Conservation (phyloP, 1,140 invertebrate genomes). For the Drosophila sp. region DNA sequence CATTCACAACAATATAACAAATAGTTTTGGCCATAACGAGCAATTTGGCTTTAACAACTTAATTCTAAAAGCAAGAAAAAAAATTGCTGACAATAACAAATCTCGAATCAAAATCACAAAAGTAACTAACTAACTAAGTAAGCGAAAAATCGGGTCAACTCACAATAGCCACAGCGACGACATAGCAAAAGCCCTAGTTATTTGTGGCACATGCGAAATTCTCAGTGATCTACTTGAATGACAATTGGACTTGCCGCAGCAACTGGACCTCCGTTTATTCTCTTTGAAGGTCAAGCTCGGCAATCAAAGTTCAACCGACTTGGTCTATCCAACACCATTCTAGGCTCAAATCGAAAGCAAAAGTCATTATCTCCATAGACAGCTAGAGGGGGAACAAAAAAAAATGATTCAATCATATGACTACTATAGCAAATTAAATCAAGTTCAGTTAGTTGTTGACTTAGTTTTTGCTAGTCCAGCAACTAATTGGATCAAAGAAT, state of each 20-base stretch:
- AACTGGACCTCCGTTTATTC: slow-evolving; percentile 22
- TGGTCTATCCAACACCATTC: slow-evolving; percentile 33
- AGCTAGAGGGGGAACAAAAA: background rate
- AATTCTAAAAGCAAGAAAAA: slow-evolving; percentile 41
- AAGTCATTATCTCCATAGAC: slow-evolving; percentile 9
- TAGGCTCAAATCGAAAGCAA: slow-evolving; percentile 66
- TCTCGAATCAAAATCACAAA: slow-evolving; percentile 22
- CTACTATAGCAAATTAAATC: slow-evolving; percentile 48
- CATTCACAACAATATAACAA: slow-evolving; percentile 32
- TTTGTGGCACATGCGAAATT: slow-evolving; percentile 77
- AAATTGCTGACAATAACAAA: slow-evolving; percentile 62
- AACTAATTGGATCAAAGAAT: background rate
- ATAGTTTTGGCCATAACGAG: slow-evolving; percentile 40
- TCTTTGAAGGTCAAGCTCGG: slow-evolving; percentile 67
- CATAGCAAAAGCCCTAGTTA: slow-evolving; percentile 57
- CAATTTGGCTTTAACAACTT: slow-evolving; percentile 71
- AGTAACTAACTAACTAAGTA: slow-evolving; percentile 33
- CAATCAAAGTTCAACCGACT: slow-evolving; percentile 38
- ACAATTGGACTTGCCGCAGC: slow-evolving; percentile 28
- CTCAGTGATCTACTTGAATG: slow-evolving; percentile 73
- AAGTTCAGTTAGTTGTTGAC: slow-evolving; percentile 8
- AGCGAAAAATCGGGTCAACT: slow-evolving; percentile 65
- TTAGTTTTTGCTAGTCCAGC: background rate
- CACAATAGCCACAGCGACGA: slow-evolving; percentile 35
- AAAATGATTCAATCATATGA: slow-evolving; percentile 50